Evolutionary conservation across 23 tunicate genomes (phyloP).

Genomic region (Trididemnum nubilum): DNA sequence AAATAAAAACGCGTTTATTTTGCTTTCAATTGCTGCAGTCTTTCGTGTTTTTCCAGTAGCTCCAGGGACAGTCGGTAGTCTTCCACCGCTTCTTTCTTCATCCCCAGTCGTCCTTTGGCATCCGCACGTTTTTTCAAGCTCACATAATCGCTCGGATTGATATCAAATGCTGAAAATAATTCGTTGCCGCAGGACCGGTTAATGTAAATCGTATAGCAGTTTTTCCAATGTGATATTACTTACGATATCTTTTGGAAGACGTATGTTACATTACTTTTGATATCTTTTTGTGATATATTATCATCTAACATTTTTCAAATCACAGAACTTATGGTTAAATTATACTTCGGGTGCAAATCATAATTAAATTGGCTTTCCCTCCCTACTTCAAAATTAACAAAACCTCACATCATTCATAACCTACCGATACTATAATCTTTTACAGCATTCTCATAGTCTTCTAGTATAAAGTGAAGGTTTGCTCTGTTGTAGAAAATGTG

Average conservation of each 20-base stretch:
- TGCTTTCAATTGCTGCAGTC: slow-evolving; percentile 9
- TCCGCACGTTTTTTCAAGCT: slow-evolving; percentile 80
- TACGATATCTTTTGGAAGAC: too few species aligned
- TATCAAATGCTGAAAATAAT: slow-evolving; percentile 66
- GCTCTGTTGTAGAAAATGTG: slow-evolving; percentile 81
- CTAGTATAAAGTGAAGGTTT: slow-evolving; percentile 46
- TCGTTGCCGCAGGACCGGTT: too few species aligned
- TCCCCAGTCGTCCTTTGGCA: slow-evolving; percentile 70
- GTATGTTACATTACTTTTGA: too few species aligned
- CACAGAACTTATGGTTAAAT: too few species aligned
- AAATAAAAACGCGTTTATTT: not conserved
- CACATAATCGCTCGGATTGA: slow-evolving; percentile 83
- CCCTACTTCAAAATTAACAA: too few species aligned
- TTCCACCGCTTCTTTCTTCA: slow-evolving; percentile 65
- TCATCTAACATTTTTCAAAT: too few species aligned
- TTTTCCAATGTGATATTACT: too few species aligned
- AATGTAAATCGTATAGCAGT: too few species aligned
- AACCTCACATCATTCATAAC: too few species aligned
- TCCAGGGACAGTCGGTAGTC: slow-evolving; percentile 73
- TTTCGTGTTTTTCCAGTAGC: slow-evolving; percentile 37
- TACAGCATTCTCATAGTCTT: slow-evolving; percentile 67
- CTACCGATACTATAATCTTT: slow-evolving; percentile 39
- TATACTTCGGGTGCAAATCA: too few species aligned
- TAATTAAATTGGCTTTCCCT: too few species aligned
- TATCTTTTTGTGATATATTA: too few species aligned